Evolutionary conservation across 37 sponge, comb jelly and placozoan species (phyloP), one percentile per base, ranked within the genome.

Genomic region (Agelas oroides): DNA sequence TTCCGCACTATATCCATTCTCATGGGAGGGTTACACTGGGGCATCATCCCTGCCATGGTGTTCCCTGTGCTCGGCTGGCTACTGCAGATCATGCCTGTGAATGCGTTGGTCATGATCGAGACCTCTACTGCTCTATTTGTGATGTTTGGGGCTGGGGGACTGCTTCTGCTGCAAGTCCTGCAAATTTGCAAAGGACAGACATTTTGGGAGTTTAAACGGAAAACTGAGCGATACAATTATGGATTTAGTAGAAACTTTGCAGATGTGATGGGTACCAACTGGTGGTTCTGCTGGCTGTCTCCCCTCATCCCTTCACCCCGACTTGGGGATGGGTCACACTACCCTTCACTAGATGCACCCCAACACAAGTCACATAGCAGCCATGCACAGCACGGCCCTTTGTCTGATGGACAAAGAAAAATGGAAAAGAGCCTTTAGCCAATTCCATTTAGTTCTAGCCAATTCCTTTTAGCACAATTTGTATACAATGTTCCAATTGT

Each of bases 251-350:
- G 53, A 3, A 95, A 92, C 37, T 23, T 86, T 41, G 46, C 18
- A 17, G 91, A 89, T 41, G 46, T 89, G 27, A 30, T 89, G 24
- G 96, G 96, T 15, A 59, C 14, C 33, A 76, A 82, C 59, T 92
- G 94, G 96, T 95, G 86, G 86, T 38, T 92, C 34, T 75, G 71
- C 39, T 89, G 83, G 88, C 6, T 95, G 54, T 75, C 56, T 33
- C 96, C 96, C 12, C 68, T 87, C 74, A 65, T 95, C 24, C 85
- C 96, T 33, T 95, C 96, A 15, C 88, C 87, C 15, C 85, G 70
- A 21, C 81, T 61, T 28, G 83, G 79, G 0, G 90, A 92, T 76
- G 96, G 96, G 23, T 39, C 84, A 1, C 77, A 88, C 77, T 92
- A 88, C 65, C 38, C 65, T 1, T 74, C 88, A 17, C 53, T 33